phyloP scores from a whole-genome alignment of 2,888 invertebrate species.

The Cyrtodaria siliqua region DNA sequence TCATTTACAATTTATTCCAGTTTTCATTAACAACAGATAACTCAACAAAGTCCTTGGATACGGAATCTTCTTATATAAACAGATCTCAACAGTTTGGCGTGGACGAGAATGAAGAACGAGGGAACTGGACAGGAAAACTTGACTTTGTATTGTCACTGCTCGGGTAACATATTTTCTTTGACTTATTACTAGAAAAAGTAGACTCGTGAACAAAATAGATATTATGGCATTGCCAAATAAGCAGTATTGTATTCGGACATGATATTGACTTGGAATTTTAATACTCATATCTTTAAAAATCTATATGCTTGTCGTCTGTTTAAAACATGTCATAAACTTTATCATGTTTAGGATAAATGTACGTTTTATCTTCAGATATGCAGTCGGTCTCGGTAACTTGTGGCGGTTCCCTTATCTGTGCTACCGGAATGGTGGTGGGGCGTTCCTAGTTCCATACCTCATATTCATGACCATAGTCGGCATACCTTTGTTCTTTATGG shows the following conservation, averaged over 20 bases:
- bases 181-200: too few relatives aligned
- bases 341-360: too few relatives aligned
- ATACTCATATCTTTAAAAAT: too few relatives aligned
- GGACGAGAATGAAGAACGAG: conserved; percentile 76
- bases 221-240: too few relatives aligned
- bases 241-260: too few relatives aligned
- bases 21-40: not conserved
- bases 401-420: conserved; percentile 89
- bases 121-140: conserved; percentile 78
- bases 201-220: too few relatives aligned
- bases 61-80: conserved; percentile 33
- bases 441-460: conserved; percentile 84
- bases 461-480: conserved; percentile 83
- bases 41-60: not conserved
- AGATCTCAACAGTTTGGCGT: conserved; percentile 69
- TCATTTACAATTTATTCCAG: too few relatives aligned
- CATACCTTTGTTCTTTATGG: conserved; percentile 85
- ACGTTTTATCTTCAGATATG: conserved; percentile 61
- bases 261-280: too few relatives aligned
- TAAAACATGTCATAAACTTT: too few relatives aligned
- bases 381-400: conserved; percentile 85
- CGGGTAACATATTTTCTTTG: too few relatives aligned
- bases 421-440: conserved; percentile 83
- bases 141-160: conserved; percentile 77
- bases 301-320: too few relatives aligned